Base-by-base conservation (phyloP, 1,140 invertebrate genomes). In the Hydropsyche tenuis region DNA sequence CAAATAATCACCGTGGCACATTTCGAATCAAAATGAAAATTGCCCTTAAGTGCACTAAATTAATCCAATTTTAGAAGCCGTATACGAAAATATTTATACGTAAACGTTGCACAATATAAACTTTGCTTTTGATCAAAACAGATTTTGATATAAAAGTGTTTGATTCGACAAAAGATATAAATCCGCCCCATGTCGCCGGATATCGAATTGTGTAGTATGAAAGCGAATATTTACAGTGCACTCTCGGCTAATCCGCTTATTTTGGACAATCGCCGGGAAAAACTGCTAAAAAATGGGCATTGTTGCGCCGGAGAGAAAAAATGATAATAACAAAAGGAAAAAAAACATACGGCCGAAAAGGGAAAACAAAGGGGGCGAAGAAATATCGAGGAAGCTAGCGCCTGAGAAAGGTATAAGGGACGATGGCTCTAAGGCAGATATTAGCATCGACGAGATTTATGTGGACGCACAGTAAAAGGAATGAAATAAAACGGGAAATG, bases 151-250 rank as follows among this genome's bases (percentile, higher is more conserved):
- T 37, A 37, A 9, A 37, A 37, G 9, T 37, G 3, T 9, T 37
- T 4, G 30, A 37, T 37, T 37, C 9, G 30, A 37, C 30, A 37
- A 37, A 4, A 37, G 30, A 37, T 37, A 37, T 9, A 37, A 37
- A 37, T 37, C 30, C 30, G 9, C 30, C 30, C 30, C 30, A 37
- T 37, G 30, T 60, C 22, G 12, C 12, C 56, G 23, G 23, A 60
- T 23, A 23, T 60, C 14, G 56, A 60, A 60, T 60, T 53, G 51
- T 53, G 51, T 53, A 27, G 22, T 23, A 60, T 60, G 23, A 60
- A 60, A 60, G 56, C 56, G 56, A 60, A 60, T 60, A 60, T 60
- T 60, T 60, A 60, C 56, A 60, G 56, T 60, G 56, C 56, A 60
- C 56, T 60, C 22, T 3, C 22, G 56, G 22, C 23, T 60, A 60